Base-by-base conservation (phyloP, 2,888 invertebrate genomes). In the Nymphalis polychloros region DNA sequence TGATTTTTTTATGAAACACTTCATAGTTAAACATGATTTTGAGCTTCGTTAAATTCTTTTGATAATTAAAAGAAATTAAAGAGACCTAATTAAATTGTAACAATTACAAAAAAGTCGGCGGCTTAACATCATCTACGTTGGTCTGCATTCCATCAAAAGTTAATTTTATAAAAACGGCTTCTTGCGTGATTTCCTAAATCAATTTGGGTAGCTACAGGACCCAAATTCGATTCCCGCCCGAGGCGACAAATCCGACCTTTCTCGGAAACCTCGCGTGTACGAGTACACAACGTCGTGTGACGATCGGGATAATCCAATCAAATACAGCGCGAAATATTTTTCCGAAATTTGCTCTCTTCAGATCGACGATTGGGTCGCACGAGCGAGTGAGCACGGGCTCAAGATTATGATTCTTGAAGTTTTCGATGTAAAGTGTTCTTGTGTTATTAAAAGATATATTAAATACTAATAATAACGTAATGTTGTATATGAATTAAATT, bases 151-250 rank as follows among this genome's bases (percentile, higher is more conserved):
- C 13, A 13, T 47, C 53, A 53, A 41, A 53, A 46, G 20, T 7
- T 52, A 35, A 57, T 50, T 65, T 63, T 59, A 64, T 68, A 53
- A 71, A 70, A 63, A 64, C 79, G 76, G 73, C 75, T 76, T 46
- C 75, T 75, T 76, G 76, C 80, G 81, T 85, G 84, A 84, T 83
- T 79, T 79, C 78, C 83, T 90, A 90, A 91, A 90, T 90, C 92
- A 90, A 91, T 90, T 92, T 89, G 79, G 80, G 81, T 81, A 77
- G 84, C 83, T 85, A 84, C 81, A 84, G 87, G 86, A 84, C 84
- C 81, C 80, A 90, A 90, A 92, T 89, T 90, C 85, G 91, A 92
- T 90, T 89, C 90, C 83, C 84, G 82, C 81, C 79, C 77, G 73
- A 78, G 82, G 85, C 86, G 85, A 79, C 77, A 81, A 82, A 86